Conservation (phyloP, 2,797 vertebrate species). For the Gobionotothen gibberifrons region DNA sequence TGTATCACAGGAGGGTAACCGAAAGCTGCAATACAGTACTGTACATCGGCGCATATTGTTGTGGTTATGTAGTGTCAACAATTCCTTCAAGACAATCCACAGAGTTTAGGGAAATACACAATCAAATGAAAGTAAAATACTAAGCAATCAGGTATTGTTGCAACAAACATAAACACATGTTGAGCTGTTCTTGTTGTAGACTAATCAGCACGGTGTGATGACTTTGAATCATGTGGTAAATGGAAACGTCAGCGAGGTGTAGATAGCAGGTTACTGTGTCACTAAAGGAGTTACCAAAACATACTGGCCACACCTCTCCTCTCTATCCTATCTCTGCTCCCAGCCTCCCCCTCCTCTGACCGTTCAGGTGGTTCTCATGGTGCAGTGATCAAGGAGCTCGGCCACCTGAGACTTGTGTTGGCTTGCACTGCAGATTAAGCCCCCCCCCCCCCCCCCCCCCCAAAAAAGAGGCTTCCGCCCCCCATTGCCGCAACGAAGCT, state of each 20-base stretch:
- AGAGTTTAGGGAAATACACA: conserved; percentile 1
- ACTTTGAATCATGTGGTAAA: conserved; percentile 27
- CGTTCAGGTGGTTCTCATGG: conserved; percentile 77
- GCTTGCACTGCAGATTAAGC: conserved; percentile 78
- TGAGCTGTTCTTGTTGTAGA: conserved; percentile 5
- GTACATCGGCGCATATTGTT: conserved; percentile 20
- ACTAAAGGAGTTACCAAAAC: conserved; percentile 60
- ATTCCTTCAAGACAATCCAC: conserved; percentile 4
- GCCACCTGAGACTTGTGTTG: conserved; percentile 81
- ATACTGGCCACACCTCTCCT: conserved; percentile 14
- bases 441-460: conserved; percentile 5
- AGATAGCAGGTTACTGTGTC: conserved; percentile 58
- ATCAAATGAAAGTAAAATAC: no score
- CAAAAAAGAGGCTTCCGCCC: conserved; percentile 49
- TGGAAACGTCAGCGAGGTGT: conserved; percentile 40
- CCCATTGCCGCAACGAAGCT: conserved; percentile 48
- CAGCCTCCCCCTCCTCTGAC: conserved; percentile 36
- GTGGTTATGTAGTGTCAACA: conserved; percentile 10
- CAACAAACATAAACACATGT: not conserved
- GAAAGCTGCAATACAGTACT: conserved; percentile 22
- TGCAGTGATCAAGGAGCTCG: conserved; percentile 75
- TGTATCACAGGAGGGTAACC: not conserved
- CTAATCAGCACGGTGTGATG: not conserved
- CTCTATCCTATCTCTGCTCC: conserved; percentile 8
- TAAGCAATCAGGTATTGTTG: not conserved